Evolutionary conservation across 2,797 vertebrate species (phyloP), one percentile per base, ranked within the genome.

Genomic region (Bufotes viridis): DNA sequence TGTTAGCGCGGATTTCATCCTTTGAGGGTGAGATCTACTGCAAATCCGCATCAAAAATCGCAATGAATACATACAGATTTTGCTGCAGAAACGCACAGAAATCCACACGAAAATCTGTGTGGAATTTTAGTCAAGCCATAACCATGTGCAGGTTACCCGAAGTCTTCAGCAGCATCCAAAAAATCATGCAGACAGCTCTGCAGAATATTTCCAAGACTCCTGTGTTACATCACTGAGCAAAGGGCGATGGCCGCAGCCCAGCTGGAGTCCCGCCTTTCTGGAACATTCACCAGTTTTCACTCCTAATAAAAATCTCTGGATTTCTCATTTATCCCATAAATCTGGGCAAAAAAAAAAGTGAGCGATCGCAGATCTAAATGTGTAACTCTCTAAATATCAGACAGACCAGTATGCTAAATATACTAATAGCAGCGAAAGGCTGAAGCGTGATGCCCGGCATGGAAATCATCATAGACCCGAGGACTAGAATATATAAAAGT

Each of bases 261-360:
- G 72, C 72, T 51, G 72, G 72, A 75, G 72, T 53, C 86, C 86
- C 57, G 29, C 65, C 55, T 58, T 17, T 75, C 78, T 75, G 86
- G 86, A 81, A 74, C 57, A 53, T 29, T 87, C 24, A 82, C 69
- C 49, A 70, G 42, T 87, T 87, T 87, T 80, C 78, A 55, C 76
- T 82, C 86, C 79, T 87, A 87, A 87, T 87, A 87, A 87, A 87
- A 70, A 87, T 55, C 29, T 81, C 86, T 81, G 86, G 69, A 82
- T 74, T 81, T 87, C 79, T 87, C 69, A 75, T 75, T 75, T 75
- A 51, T 75, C 20, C 72, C 42, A 53, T 75, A 75, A 75, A 75
- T 75, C 72, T 75, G 18, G 20, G 42, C 6, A 53, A 18, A 74
- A 75, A 34, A 34, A 34, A 74, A 22, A 51, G 5, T 1, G 18